A percentile compares a stretch with the other conserved stretches of the same genome.
Conservation (phyloP, 2,113 vertebrate species). For the Hoplias malabaricus region DNA sequence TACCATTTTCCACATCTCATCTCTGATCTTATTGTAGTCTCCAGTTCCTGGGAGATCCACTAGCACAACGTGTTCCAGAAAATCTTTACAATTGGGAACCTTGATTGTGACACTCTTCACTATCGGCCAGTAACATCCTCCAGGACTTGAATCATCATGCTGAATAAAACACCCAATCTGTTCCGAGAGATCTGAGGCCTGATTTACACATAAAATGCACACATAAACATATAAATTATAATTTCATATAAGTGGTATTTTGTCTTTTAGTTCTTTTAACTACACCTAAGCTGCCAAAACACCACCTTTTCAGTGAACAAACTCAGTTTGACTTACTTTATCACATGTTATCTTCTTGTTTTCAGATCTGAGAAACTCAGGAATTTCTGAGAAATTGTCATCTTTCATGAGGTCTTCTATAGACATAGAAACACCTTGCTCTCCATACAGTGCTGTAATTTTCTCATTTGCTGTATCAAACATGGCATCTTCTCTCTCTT, state of each 20-base stretch:
- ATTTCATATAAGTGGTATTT: background rate
- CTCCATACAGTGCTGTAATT: constrained; percentile 29
- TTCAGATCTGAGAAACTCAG: background rate
- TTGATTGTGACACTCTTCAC: constrained; percentile 2
- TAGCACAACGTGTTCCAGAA: constrained; percentile 14
- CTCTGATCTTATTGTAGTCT: constrained; percentile 31
- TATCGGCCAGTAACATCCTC: background rate
- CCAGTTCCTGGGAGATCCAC: constrained; percentile 31
- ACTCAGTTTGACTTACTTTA: background rate
- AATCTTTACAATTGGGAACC: background rate
- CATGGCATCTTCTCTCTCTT: background rate
- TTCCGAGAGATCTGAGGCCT: background rate
- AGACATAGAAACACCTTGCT: background rate
- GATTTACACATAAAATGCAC: background rate
- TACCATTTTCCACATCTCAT: constrained; percentile 32
- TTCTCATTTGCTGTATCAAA: background rate
- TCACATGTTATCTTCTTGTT: background rate
- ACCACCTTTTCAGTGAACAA: background rate
- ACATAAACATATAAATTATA: background rate
- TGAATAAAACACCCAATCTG: background rate
- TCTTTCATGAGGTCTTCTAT: constrained; percentile 6
- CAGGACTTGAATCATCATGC: background rate
- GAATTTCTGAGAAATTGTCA: constrained; percentile 4
- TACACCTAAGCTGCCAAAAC: background rate
- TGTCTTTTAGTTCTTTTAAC: background rate